Evolutionary conservation across 1,140 invertebrate species (phyloP).

Genomic region (Bombus confusus): DNA sequence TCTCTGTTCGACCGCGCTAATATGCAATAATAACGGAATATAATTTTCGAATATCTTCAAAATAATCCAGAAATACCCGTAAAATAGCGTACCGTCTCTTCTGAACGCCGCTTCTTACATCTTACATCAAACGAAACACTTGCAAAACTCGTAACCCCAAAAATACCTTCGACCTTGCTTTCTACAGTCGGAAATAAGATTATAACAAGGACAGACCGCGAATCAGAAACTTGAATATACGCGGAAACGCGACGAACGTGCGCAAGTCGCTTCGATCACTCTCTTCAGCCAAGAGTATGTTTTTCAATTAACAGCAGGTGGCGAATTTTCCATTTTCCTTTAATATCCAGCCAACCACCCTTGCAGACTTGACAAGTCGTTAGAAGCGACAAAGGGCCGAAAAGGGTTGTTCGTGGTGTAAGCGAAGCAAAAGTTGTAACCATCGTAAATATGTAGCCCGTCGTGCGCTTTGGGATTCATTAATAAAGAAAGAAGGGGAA

Average conservation of each 20-base stretch:
- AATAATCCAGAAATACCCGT: neutral
- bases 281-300: neutral
- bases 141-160: too few relatives aligned
- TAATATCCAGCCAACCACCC: neutral
- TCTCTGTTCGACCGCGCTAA: neutral
- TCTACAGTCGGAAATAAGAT: neutral
- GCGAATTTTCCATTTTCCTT: conserved; percentile 7
- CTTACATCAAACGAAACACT: too few relatives aligned
- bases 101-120: too few relatives aligned
- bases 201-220: neutral
- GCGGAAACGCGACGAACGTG: neutral
- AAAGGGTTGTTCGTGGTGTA: neutral
- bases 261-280: neutral
- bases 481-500: conserved; percentile 33
- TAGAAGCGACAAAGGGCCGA: too few relatives aligned
- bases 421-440: conserved; percentile 28
- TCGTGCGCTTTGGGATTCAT: conserved; percentile 42
- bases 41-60: neutral
- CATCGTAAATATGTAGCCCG: conserved; percentile 26
- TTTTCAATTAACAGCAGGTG: neutral
- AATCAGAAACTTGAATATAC: neutral
- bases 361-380: neutral
- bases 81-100: too few relatives aligned
- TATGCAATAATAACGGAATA: neutral
- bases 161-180: neutral